Conservation (phyloP, 1,140 invertebrate species). For the Hyles euphorbiae region DNA sequence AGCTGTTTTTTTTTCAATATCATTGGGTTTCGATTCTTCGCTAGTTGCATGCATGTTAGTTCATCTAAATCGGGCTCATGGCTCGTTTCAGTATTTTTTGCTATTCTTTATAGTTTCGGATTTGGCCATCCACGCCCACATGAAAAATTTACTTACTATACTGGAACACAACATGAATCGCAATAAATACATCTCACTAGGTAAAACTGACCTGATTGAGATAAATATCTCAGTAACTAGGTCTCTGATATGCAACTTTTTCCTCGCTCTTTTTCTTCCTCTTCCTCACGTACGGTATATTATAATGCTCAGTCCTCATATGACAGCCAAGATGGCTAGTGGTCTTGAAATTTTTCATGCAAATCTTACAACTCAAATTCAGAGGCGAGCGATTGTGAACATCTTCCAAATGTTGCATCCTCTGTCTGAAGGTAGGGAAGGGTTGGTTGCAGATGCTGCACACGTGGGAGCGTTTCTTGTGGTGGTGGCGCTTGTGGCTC, state of each 20-base stretch:
- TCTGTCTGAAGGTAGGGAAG: slow-evolving; percentile 6
- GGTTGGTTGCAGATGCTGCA: slow-evolving; percentile 16
- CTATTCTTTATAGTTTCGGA: too few species aligned
- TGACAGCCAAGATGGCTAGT: slow-evolving; percentile 16
- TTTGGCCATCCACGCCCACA: too few species aligned
- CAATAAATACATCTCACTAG: too few species aligned
- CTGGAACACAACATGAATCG: too few species aligned
- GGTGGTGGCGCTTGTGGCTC: slow-evolving; percentile 18
- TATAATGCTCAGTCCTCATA: slow-evolving; percentile 26
- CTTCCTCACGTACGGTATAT: slow-evolving; percentile 11
- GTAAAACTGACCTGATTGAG: too few species aligned
- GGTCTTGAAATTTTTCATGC: slow-evolving; percentile 12
- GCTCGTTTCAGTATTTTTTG: too few species aligned
- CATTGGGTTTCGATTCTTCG: too few species aligned
- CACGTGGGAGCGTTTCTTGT: slow-evolving; percentile 15
- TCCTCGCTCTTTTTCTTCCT: slow-evolving; percentile 5
- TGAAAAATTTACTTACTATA: too few species aligned
- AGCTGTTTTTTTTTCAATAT: too few species aligned
- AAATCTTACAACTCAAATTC: slow-evolving; percentile 17
- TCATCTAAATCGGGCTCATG: too few species aligned
- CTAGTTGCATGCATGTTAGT: too few species aligned
- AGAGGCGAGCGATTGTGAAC: slow-evolving; percentile 15
- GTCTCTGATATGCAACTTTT: background rate
- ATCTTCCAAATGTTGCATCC: slow-evolving; percentile 18
- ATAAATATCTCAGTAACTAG: background rate